Base-by-base conservation (phyloP, 2,113 vertebrate species). In the Pomatostomus ruficeps region DNA sequence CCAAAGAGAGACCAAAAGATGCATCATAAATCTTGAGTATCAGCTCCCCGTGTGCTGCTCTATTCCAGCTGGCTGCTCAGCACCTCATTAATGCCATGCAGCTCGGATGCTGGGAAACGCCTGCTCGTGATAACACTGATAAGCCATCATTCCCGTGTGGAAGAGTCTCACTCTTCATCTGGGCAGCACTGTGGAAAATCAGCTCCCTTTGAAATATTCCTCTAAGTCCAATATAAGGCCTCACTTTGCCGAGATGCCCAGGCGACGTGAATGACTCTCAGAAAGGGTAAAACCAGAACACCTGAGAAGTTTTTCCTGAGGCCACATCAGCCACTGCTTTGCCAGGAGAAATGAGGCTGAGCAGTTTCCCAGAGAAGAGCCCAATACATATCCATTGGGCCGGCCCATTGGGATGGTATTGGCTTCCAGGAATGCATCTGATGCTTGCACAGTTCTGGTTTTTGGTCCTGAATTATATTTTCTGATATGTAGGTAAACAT, bases 1-100 rank as follows among this genome's bases (percentile, higher is more conserved):
- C 35, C 81, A 90, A 55, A 88, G 62, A 65, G 51, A 79, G 51
- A 93, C 36, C 16, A 29, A 84, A 93, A 85, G 43, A 89, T 51
- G 62, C 51, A 58, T 45, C 58, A 40, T 93, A 82, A 95, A 85
- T 87, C 74, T 62, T n/a, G 26, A 59, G 74, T 38, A 76, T 59
- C 67, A 43, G 68, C 55, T 83, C 59, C 22, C 45, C 75, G 20
- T 67, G 58, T 3, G 6, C 26, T 22, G 16, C 35, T 46, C 19
- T 5, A 4, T 36, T 61, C 18, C 71, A 87, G 63, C 57, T 79
- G 77, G 65, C 68, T 67, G 70, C 80, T 58, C 70, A 65, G 54
- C 71, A 62, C 24, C 62, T 36, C 57, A 2, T 48, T 52, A 63
- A 58, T 11, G 6, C 42, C 9, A 2, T 8, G n/a, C 11, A 25